Evolutionary conservation across 2,888 invertebrate species (phyloP), one percentile per base, ranked within the genome.

Genomic region (Tachina fera): DNA sequence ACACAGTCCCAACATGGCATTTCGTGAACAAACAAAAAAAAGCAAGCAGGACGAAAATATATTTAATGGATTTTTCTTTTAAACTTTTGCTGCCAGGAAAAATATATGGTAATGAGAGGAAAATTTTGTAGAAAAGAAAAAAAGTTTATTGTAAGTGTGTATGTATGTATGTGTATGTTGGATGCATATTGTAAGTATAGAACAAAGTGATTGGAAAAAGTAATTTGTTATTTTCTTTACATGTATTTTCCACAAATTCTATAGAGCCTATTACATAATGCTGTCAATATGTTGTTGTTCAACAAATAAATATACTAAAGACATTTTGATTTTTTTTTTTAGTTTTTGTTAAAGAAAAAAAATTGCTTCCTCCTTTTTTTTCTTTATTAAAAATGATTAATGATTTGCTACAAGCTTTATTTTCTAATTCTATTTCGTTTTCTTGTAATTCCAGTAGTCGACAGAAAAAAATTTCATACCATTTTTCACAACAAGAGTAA

Each of bases 331-430:
- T 63, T 82, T 72, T 41, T 60, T 19, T 4, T 19, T 39, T 13
- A 14, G 9, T 22, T 45, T 71, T 71, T 31, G 31, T 31, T 31
- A 31, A 31, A 31, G 31, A 6, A 31, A 16, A 45, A 2, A 56
- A 58, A 31, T 56, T 39, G 11, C 51, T 58, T 39, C 16, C 43
- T 71, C 47, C 51, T 10, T 14, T 79, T n/a, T 53, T 43, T 75
- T 75, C 68, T 76, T 49, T 14, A n/a, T 58, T 22, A 68, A 81
- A 80, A 67, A 81, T 81, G 80, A 81, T 81, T 81, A 81, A 81
- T 81, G 80, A 81, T 74, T 74, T 51, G 31, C 19, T 56, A 58
- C 13, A 14, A 45, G 67, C 65, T 43, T 51, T 43, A 65, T 56
- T 58, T 56, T 22, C 14, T 74, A 51, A 13, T 58, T 41, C 39